These are phyloP conservation scores for Lycia hirtaria DNA, from an alignment of 2,888 invertebrate species.

Conservation along the genomic window DNA sequence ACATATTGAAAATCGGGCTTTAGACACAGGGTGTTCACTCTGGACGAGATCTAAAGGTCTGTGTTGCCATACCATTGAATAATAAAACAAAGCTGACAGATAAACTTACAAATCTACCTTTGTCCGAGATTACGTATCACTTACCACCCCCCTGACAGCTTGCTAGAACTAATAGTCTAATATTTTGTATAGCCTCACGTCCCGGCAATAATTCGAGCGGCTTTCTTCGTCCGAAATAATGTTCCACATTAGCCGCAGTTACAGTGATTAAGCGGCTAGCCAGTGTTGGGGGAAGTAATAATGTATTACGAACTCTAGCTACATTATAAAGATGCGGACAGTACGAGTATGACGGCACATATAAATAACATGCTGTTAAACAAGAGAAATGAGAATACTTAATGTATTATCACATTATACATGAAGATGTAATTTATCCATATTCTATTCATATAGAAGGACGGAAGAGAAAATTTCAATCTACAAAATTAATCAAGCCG, in stretches of 20 bases:
- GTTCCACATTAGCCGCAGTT: conserved; percentile 78
- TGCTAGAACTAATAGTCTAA: conserved; percentile 54
- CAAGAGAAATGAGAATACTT: not conserved
- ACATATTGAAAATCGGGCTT: no score
- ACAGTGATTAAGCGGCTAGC: conserved; percentile 81
- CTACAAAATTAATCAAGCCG: no score
- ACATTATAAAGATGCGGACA: conserved; percentile 45
- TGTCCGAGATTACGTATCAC: conserved; percentile 25
- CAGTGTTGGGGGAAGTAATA: conserved; percentile 68
- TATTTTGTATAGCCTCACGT: conserved; percentile 73
- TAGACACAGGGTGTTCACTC: no score
- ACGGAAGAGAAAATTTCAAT: no score
- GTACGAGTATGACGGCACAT: not conserved
- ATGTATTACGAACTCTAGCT: conserved; percentile 59
- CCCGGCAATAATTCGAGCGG: conserved; percentile 68
- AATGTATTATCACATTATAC: no score
- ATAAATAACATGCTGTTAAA: not conserved
- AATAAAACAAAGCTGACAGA: conserved; percentile 8
- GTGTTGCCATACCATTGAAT: no score
- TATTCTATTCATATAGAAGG: no score
- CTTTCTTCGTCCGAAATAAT: conserved; percentile 78
- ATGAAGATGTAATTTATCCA: no score
- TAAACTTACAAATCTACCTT: conserved; percentile 15
- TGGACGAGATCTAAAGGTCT: no score
- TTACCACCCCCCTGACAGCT: conserved; percentile 31